Evolutionary conservation across 2,797 vertebrate genomes (phyloP).

Genomic region (Crotalus adamanteus): DNA sequence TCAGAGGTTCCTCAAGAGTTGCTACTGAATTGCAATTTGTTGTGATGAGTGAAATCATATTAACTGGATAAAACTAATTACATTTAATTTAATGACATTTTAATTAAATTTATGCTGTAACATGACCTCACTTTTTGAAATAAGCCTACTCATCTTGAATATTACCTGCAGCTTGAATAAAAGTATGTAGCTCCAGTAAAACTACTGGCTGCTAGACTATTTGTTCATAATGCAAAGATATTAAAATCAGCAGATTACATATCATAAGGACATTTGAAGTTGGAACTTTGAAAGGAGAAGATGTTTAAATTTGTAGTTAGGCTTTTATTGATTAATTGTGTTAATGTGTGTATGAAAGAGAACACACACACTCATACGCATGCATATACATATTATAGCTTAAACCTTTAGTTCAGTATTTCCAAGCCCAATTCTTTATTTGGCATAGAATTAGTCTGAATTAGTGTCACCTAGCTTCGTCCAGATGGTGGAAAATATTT

Average conservation of each 20-base stretch:
- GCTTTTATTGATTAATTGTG: not conserved
- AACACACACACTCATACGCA: not conserved
- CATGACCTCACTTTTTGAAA: not conserved
- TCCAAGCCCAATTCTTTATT: conserved; percentile 6
- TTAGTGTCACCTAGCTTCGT: conserved; percentile 2
- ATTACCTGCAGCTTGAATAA: not conserved
- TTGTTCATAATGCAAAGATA: not conserved
- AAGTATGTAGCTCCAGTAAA: not conserved
- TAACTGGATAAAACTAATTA: not conserved
- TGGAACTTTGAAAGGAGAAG: not conserved
- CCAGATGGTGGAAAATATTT: conserved; percentile 11
- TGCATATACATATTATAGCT: not conserved
- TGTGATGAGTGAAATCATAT: not conserved
- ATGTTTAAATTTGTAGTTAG: not conserved
- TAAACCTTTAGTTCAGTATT: not conserved
- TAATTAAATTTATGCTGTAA: not conserved
- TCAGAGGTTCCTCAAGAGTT: not conserved
- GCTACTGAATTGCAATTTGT: not conserved
- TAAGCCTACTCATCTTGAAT: not conserved
- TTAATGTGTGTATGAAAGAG: not conserved
- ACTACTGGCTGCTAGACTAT: not conserved
- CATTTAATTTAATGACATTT: not conserved
- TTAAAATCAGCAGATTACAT: not conserved
- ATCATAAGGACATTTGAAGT: not conserved
- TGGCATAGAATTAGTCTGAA: not conserved